Conservation (phyloP, 2,888 invertebrate genomes). For the Xylocampa areola region DNA sequence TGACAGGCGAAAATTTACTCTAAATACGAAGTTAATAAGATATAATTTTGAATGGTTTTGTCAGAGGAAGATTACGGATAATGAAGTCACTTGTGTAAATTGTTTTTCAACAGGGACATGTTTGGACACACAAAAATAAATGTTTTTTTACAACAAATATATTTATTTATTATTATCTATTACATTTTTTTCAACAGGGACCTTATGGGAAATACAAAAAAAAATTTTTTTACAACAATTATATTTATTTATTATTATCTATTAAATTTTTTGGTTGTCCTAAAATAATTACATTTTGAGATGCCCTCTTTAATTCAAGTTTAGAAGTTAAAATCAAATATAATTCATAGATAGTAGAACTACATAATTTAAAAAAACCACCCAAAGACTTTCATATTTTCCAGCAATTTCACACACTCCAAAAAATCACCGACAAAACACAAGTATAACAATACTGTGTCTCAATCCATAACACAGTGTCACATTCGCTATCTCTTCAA, state of each 20-base stretch:
- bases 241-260: too few species aligned
- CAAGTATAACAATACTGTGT: slow-evolving; percentile 22
- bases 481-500: slow-evolving; percentile 24
- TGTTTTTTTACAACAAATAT: too few species aligned
- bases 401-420: not conserved
- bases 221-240: too few species aligned
- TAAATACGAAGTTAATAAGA: not conserved
- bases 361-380: not conserved
- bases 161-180: too few species aligned
- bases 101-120: slow-evolving; percentile 31
- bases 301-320: too few species aligned
- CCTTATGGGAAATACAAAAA: too few species aligned
- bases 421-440: not conserved
- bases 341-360: too few species aligned
- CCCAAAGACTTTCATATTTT: not conserved
- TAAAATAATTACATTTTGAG: too few species aligned
- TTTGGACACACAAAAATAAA: slow-evolving; percentile 7
- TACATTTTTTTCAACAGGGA: too few species aligned
- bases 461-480: slow-evolving; percentile 34
- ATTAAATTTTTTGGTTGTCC: too few species aligned
- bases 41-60: slow-evolving; percentile 17
- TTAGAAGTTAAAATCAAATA: too few species aligned
- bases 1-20: slow-evolving; percentile 6
- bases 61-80: slow-evolving; percentile 32
- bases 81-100: slow-evolving; percentile 13